Conservation (phyloP, 1,140 invertebrate species). For the Calephelis nemesis region DNA sequence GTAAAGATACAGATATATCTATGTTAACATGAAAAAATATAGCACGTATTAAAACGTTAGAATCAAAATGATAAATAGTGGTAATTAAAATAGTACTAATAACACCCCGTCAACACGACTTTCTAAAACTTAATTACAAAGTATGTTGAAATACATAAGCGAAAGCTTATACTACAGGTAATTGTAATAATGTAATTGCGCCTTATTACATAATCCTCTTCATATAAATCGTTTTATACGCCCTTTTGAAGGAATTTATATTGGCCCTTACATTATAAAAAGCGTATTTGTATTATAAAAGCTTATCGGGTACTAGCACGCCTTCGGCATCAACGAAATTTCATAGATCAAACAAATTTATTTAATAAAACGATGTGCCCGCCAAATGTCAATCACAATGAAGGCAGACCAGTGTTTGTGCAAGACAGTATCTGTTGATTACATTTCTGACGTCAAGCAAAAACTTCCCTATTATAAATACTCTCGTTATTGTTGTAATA, state of each 20-base stretch:
- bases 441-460: conserved; percentile 55
- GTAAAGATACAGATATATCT: too few species aligned
- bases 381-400: conserved; percentile 49
- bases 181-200: not conserved
- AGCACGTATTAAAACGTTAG: too few species aligned
- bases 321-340: conserved; percentile 23
- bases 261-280: conserved; percentile 4
- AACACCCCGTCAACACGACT: too few species aligned
- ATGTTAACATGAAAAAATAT: too few species aligned
- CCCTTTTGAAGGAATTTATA: conserved; percentile 8
- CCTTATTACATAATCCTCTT: not conserved
- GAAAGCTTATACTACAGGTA: not conserved
- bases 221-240: not conserved
- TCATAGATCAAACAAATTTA: conserved; percentile 39
- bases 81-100: too few species aligned
- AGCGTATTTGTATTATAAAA: conserved; percentile 18
- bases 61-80: too few species aligned
- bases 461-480: conserved; percentile 46
- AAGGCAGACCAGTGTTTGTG: conserved; percentile 40
- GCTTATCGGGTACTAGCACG: conserved; percentile 12
- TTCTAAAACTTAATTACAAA: too few species aligned
- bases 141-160: too few species aligned
- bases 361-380: conserved; percentile 49
- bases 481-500: conserved; percentile 44
- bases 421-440: conserved; percentile 47